A percentile compares a stretch with the other conserved stretches of the same genome.
Conservation (phyloP, 2,888 invertebrate species). For the Corbicula japonica region DNA sequence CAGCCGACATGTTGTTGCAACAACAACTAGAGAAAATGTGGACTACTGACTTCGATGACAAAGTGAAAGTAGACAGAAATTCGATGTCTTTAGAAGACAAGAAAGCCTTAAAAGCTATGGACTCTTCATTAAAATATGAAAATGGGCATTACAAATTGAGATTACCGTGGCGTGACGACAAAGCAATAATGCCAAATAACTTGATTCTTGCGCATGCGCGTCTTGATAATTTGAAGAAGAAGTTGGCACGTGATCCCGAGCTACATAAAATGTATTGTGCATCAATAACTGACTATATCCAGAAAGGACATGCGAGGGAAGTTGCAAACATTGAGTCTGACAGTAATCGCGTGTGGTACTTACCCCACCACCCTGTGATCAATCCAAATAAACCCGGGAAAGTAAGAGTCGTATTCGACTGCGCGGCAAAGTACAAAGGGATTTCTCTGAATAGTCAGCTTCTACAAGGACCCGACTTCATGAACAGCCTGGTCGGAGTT, state of each 20-base stretch:
- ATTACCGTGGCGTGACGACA: conserved; percentile 20
- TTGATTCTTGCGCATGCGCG: not conserved
- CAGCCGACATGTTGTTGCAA: not conserved
- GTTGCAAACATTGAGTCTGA: not conserved
- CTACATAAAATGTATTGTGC: conserved; percentile 27
- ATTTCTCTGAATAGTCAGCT: conserved; percentile 56
- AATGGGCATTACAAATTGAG: conserved; percentile 30
- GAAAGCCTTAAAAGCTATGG: not conserved
- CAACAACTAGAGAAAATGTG: not conserved
- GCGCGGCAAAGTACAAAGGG: conserved; percentile 41
- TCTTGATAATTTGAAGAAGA: conserved; percentile 17
- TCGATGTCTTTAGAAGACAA: not conserved
- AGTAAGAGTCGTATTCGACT: conserved; percentile 45
- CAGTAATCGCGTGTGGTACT: conserved; percentile 33
- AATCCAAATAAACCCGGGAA: conserved; percentile 49
- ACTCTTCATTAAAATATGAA: not conserved
- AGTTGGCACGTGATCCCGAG: conserved; percentile 16
- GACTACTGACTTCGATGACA: not conserved
- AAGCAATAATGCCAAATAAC: conserved; percentile 15
- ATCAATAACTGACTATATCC: conserved; percentile 30
- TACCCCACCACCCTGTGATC: conserved; percentile 49
- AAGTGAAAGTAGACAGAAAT: not conserved
- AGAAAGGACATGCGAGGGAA: conserved; percentile 20
- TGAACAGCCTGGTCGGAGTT: conserved; percentile 63
- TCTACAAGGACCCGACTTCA: conserved; percentile 60